Conservation (phyloP, 2,113 vertebrate genomes). For the Gymnarchus niloticus region DNA sequence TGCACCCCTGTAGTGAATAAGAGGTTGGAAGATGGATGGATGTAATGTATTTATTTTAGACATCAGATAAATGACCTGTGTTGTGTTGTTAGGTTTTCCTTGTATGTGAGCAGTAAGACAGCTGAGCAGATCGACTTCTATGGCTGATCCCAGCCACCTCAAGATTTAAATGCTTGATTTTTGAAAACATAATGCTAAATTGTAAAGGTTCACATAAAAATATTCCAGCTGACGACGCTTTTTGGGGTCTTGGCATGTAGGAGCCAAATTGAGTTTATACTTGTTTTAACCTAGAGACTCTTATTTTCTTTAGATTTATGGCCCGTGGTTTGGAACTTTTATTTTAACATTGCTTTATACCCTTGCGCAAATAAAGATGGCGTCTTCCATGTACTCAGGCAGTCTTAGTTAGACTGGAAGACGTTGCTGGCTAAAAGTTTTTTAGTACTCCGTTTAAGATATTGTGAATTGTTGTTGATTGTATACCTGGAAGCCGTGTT, state of each 20-base stretch:
- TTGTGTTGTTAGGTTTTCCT: background rate
- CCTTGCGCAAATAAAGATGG: too few species aligned
- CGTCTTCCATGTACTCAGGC: too few species aligned
- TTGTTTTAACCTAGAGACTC: too few species aligned
- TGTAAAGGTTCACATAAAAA: background rate
- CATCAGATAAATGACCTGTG: background rate
- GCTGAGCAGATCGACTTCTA: background rate
- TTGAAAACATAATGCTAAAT: background rate
- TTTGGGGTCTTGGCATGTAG: background rate
- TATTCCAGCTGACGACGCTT: background rate
- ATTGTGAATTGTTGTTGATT: too few species aligned
- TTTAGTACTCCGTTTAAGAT: too few species aligned
- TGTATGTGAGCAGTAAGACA: background rate
- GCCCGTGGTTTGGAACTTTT: too few species aligned
- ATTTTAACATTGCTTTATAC: too few species aligned
- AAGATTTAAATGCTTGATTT: background rate
- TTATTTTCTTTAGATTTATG: too few species aligned
- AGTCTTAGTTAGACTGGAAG: too few species aligned
- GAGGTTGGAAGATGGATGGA: background rate
- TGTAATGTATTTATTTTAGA: background rate
- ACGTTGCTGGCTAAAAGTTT: too few species aligned
- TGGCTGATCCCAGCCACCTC: background rate
- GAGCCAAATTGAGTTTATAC: too few species aligned
- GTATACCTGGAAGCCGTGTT: too few species aligned
- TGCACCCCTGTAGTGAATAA: background rate